phyloP scores from a whole-genome alignment of 2,888 invertebrate species.

The Physocephala rufipes region DNA sequence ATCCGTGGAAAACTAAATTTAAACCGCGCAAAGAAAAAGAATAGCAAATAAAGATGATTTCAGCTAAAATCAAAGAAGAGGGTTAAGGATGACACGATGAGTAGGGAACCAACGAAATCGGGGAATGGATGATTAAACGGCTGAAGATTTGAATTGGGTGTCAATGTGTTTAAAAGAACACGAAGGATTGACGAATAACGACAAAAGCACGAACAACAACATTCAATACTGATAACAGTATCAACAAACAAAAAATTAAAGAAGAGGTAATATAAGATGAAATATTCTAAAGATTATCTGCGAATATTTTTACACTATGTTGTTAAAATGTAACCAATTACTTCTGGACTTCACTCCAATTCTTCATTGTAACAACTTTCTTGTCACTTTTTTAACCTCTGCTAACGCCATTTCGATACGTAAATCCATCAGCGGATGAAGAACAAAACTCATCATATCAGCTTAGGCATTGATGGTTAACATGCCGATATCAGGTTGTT shows the following conservation, averaged over 20 bases:
- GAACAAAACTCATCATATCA: neutral
- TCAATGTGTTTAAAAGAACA: slow-evolving; percentile 2
- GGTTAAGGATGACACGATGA: too few species aligned
- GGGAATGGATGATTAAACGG: too few species aligned
- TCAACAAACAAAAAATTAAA: too few species aligned
- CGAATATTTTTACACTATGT: slow-evolving; percentile 4
- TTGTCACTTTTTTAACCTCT: too few species aligned
- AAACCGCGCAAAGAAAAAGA: slow-evolving; percentile 27
- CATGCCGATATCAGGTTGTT: neutral
- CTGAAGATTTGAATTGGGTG: too few species aligned
- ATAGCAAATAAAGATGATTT: slow-evolving; percentile 8
- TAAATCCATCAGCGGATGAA: neutral
- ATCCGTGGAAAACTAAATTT: slow-evolving; percentile 10
- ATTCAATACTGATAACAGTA: neutral
- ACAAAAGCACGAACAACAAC: slow-evolving; percentile 26
- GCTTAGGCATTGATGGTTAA: neutral
- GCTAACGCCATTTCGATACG: neutral
- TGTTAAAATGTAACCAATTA: slow-evolving; percentile 13
- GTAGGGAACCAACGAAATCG: too few species aligned
- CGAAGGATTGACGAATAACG: neutral
- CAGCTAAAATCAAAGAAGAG: slow-evolving; percentile 14
- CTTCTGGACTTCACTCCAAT: slow-evolving; percentile 11
- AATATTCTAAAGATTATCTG: neutral
- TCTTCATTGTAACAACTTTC: slow-evolving; percentile 9
- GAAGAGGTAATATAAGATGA: too few species aligned